A percentile compares a stretch with the other conserved stretches of the same genome.
These are phyloP conservation scores for Eupithecia inturbata DNA, from an alignment of 2,888 invertebrate genomes.

Conservation along the genomic window DNA sequence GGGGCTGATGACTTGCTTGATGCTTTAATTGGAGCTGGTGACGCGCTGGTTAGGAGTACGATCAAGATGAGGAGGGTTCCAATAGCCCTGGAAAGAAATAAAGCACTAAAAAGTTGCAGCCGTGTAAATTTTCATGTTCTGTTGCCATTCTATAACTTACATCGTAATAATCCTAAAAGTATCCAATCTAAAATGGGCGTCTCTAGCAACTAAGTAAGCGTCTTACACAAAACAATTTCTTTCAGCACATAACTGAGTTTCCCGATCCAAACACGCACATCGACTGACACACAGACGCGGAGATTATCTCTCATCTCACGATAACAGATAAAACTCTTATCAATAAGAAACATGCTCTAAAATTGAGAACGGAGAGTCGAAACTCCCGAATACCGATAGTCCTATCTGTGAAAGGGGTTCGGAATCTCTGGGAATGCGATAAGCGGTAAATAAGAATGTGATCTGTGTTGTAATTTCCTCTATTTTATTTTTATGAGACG, in stretches of 20 bases:
- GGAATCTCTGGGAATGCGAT: constrained; percentile 44
- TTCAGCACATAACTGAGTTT: constrained; percentile 35
- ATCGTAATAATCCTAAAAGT: constrained; percentile 13
- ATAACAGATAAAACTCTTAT: constrained; percentile 42
- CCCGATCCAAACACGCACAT: constrained; percentile 17
- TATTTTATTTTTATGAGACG: constrained; percentile 41
- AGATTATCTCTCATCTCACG: constrained; percentile 49
- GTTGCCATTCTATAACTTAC: constrained; percentile 10
- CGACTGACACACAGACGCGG: constrained; percentile 35
- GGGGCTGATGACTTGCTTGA: background rate
- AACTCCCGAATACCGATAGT: constrained; percentile 29
- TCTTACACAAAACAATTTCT: background rate
- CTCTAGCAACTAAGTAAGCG: background rate
- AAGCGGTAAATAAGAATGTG: constrained; percentile 45
- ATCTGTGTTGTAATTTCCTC: constrained; percentile 45
- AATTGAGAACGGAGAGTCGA: constrained; percentile 35
- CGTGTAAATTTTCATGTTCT: background rate
- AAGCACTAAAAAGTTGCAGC: background rate
- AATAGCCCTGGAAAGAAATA: constrained; percentile 59
- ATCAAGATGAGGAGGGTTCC: constrained; percentile 50
- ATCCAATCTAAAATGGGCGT: background rate
- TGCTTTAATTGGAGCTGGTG: constrained; percentile 58
- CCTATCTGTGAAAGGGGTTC: constrained; percentile 40
- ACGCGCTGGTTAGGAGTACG: constrained; percentile 51
- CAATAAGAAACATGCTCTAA: constrained; percentile 34